phyloP scores from a whole-genome alignment of 2,797 vertebrate species.

The Esox masquinongy region DNA sequence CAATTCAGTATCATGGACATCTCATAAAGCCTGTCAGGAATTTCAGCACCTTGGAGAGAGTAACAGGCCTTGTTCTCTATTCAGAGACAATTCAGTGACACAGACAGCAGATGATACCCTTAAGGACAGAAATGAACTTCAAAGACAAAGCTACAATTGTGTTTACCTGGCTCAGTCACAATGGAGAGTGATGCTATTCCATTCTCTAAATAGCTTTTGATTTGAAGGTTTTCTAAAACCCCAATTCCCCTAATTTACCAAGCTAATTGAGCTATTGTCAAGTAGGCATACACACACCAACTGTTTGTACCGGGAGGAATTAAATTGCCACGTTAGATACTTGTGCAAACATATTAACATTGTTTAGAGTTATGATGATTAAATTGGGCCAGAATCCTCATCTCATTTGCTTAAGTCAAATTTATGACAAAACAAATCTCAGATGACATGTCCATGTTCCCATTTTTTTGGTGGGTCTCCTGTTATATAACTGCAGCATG shows the following conservation, averaged over 20 bases:
- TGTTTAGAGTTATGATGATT: not conserved
- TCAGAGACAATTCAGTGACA: slow-evolving; percentile 8
- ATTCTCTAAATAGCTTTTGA: slow-evolving; percentile 11
- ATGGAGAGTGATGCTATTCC: not conserved
- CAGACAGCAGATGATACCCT: not conserved
- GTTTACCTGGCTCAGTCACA: not conserved
- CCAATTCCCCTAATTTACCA: slow-evolving; percentile 18
- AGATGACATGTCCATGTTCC: not conserved
- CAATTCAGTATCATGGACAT: slow-evolving; percentile 18
- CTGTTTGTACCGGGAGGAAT: slow-evolving; percentile 13
- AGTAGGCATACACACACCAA: not conserved
- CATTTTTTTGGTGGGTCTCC: not conserved
- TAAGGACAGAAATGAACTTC: not conserved
- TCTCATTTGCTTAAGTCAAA: too few species aligned
- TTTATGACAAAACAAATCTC: not conserved
- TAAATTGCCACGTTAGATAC: not conserved
- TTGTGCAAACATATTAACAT: too few species aligned
- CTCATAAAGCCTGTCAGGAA: not conserved
- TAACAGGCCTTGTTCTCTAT: not conserved
- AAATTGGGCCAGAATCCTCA: too few species aligned
- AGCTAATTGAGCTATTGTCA: slow-evolving; percentile 3
- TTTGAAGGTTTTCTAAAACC: slow-evolving; percentile 2
- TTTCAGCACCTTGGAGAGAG: not conserved
- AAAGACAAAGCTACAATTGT: not conserved
- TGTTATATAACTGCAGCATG: not conserved